These are phyloP conservation scores for Pammene aurita DNA, from an alignment of 2,888 invertebrate species.

Conservation along the genomic window DNA sequence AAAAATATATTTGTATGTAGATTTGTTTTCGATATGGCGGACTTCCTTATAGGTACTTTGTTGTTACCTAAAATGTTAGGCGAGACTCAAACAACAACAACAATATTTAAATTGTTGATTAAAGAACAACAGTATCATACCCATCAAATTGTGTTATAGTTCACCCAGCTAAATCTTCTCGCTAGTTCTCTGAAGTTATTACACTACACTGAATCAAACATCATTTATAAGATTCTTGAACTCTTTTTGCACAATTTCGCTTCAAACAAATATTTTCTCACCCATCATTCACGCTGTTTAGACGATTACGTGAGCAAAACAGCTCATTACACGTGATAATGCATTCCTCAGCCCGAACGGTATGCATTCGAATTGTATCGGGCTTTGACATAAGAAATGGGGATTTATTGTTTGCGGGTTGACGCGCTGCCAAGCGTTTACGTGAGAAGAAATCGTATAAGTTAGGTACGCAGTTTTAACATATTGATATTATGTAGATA, in stretches of 20 bases:
- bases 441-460: constrained; percentile 25
- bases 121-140: too few relatives aligned
- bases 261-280: constrained; percentile 32
- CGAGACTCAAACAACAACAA: too few relatives aligned
- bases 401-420: constrained; percentile 31
- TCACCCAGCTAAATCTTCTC: neutral
- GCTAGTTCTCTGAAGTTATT: constrained; percentile 5
- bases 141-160: neutral
- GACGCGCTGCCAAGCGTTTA: constrained; percentile 20
- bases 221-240: constrained; percentile 5
- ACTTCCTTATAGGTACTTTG: neutral
- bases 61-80: neutral
- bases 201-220: neutral
- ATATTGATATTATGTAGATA: constrained; percentile 2
- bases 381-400: constrained; percentile 32
- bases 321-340: constrained; percentile 30
- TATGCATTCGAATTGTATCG: constrained; percentile 26
- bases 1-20: constrained; percentile 13
- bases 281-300: constrained; percentile 32
- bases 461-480: constrained; percentile 2
- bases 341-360: constrained; percentile 31
- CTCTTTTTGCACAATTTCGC: constrained; percentile 24
- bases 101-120: too few relatives aligned
- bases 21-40: constrained; percentile 7
- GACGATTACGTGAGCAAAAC: constrained; percentile 36